Evolutionary conservation across 2,888 invertebrate genomes (phyloP).

Genomic region (Andrena haemorrhoa): DNA sequence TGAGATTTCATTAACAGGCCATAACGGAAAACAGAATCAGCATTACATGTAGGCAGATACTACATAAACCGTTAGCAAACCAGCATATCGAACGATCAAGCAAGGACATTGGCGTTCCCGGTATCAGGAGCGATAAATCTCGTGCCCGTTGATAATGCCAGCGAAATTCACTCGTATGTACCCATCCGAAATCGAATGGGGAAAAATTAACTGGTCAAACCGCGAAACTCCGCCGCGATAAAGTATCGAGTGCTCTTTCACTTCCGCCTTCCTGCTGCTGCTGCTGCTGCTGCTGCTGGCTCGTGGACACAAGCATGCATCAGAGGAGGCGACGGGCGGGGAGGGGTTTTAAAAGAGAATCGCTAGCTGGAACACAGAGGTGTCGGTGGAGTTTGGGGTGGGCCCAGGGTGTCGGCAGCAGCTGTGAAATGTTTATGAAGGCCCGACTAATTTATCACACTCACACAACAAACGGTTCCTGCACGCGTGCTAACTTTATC

Average conservation of each 20-base stretch:
- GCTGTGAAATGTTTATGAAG: slow-evolving; percentile 84
- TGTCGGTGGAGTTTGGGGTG: slow-evolving; percentile 52
- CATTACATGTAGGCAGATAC: too few relatives aligned
- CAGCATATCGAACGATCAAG: background rate
- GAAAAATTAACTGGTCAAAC: slow-evolving; percentile 70
- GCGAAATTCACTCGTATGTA: slow-evolving; percentile 44
- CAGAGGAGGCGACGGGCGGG: slow-evolving; percentile 39
- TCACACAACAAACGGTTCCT: slow-evolving; percentile 51
- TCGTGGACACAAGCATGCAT: slow-evolving; percentile 11
- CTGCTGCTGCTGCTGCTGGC: background rate
- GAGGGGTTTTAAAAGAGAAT: slow-evolving; percentile 54
- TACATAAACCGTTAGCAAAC: background rate
- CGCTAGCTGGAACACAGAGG: slow-evolving; percentile 53
- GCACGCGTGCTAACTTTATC: slow-evolving; percentile 69
- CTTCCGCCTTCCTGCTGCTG: slow-evolving; percentile 21
- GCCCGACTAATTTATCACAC: slow-evolving; percentile 83
- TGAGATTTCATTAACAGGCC: background rate
- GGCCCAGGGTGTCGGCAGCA: slow-evolving; percentile 79
- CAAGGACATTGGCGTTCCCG: background rate
- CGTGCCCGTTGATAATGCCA: slow-evolving; percentile 56
- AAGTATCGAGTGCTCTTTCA: slow-evolving; percentile 71
- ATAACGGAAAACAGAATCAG: background rate
- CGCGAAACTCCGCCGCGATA: slow-evolving; percentile 67
- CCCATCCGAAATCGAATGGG: slow-evolving; percentile 23
- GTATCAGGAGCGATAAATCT: slow-evolving; percentile 54